A percentile compares a stretch with the other conserved stretches of the same genome.
phyloP scores from a whole-genome alignment of 2,797 vertebrate species.

The Danio kyathit region DNA sequence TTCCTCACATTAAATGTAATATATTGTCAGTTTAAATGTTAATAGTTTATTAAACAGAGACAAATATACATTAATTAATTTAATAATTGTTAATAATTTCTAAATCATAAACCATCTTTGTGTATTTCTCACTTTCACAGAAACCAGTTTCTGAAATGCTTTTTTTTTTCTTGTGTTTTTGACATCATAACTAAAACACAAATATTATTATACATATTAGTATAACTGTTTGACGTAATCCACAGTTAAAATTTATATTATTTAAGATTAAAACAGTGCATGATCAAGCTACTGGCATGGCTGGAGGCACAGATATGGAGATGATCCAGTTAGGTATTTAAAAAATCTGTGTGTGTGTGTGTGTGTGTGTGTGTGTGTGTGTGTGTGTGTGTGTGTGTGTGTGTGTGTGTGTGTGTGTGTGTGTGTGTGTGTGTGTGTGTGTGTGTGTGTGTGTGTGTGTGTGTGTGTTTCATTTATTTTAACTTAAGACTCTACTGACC shows the following conservation, averaged over 20 bases:
- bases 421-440: slow-evolving; percentile 5
- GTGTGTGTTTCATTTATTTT: slow-evolving; percentile 10
- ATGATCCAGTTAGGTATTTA: neutral
- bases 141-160: too few species aligned
- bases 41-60: too few species aligned
- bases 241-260: slow-evolving; percentile 1
- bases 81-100: too few species aligned
- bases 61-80: too few species aligned
- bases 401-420: slow-evolving; percentile 4
- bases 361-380: neutral
- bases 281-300: neutral
- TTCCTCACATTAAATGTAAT: too few species aligned
- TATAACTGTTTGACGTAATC: neutral
- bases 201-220: neutral
- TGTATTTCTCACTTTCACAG: too few species aligned
- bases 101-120: too few species aligned
- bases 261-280: neutral
- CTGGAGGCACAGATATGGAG: neutral
- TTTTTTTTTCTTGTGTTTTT: too few species aligned
- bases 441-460: too few species aligned
- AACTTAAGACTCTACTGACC: slow-evolving; percentile 69
- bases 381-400: slow-evolving; percentile 13
- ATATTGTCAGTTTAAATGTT: too few species aligned
- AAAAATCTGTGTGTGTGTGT: neutral
- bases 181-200: too few species aligned